Evolutionary conservation across 1,140 invertebrate species (phyloP), one percentile per base, ranked within the genome.

Genomic region (Batillaria attramentaria): DNA sequence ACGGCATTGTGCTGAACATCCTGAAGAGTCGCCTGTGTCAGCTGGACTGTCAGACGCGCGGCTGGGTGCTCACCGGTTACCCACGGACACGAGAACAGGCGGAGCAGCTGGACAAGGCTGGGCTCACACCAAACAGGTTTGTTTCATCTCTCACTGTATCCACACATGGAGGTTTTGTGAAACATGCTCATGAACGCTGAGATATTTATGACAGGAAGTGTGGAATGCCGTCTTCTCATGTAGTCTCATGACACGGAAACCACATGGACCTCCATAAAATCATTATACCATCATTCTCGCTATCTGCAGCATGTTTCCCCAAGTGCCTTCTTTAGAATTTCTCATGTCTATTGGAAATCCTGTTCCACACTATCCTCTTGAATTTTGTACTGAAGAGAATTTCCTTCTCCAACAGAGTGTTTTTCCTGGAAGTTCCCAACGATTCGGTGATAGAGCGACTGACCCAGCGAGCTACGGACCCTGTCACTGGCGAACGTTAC

Each of bases 51-150:
- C 85, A 89, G 28, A 90, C 86, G 28, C 78, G 89, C 68, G 91
- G 91, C 2, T 92, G 91, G 91, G 90, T 92, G 10, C 77, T 92
- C 42, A 86, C 89, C 83, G 91, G 91, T 0, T 92, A 87, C 72
- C 91, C 91, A 8, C 65, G 81, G 5, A 88, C 85, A 6, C 54
- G 86, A n/a, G 89, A 90, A 65, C 91, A 92, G 74, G 91, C 88
- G 1, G 90, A 91, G 74, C 83, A 85, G 35, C 83, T 92, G 0
- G 82, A 85, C 20, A 84, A 85, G 65, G 84, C 86, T 24, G 90
- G 89, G 37, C 87, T 90, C 72, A 77, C 81, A 39, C 90, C 91
- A 10, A 91, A 91, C 82, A 90, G 90, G 90, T 91, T 62, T 60
- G 65, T n/a, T n/a, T n/a, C n/a, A n/a, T n/a, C n/a, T n/a, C n/a